These are phyloP conservation scores for Coelinius sp. DNA, from an alignment of 2,888 invertebrate genomes.

Conservation along the genomic window DNA sequence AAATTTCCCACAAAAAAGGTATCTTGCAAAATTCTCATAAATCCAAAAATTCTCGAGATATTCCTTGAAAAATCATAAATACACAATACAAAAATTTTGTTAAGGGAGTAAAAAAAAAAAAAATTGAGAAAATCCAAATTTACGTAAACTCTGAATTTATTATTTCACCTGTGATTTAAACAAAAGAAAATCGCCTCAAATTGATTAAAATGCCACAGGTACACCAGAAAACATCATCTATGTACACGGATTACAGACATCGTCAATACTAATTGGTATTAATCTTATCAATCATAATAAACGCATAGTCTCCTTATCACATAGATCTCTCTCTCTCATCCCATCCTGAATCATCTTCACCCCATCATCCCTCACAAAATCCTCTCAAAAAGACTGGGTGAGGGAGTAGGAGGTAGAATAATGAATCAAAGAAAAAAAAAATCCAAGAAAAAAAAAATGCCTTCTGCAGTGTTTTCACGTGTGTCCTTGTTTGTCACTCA, in stretches of 20 bases:
- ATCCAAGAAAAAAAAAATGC: conserved; percentile 20
- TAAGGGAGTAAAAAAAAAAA: not conserved
- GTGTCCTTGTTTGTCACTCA: conserved; percentile 1
- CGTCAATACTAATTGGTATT: conserved; percentile 55
- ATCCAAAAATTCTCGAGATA: not conserved
- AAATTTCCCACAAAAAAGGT: not conserved
- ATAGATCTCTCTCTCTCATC: not conserved
- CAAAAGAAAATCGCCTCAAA: not conserved
- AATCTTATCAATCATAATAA: conserved; percentile 1
- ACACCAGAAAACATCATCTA: conserved; percentile 52
- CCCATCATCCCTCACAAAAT: not conserved
- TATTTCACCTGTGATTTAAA: not conserved
- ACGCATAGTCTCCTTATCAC: not conserved
- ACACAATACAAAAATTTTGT: not conserved
- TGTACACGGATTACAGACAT: conserved; percentile 56
- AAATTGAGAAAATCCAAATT: not conserved
- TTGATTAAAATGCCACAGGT: conserved; percentile 42
- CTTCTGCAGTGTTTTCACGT: not conserved
- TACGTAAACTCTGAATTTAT: not conserved
- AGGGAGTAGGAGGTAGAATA: not conserved
- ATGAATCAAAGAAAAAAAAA: conserved; percentile 12
- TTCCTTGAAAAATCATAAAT: not conserved
- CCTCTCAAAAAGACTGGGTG: not conserved
- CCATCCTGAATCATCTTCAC: conserved; percentile 21
- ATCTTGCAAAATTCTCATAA: not conserved